These are phyloP conservation scores for Ricordea florida DNA, from an alignment of 92 coral and sea anemone genomes.

Conservation along the genomic window DNA sequence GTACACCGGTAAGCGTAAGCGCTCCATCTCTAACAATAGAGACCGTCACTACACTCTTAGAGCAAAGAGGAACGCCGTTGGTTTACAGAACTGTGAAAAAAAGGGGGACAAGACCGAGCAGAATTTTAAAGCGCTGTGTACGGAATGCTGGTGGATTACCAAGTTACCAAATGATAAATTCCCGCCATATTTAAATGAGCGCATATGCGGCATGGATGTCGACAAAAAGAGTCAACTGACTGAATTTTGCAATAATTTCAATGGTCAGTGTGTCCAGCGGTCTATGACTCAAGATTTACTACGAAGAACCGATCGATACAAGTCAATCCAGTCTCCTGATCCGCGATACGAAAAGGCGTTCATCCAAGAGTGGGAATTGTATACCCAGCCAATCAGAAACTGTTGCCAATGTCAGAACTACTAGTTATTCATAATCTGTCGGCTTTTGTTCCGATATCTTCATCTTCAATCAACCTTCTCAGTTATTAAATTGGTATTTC, in stretches of 20 bases:
- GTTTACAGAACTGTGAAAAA: slow-evolving; percentile 7
- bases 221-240: neutral
- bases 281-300: slow-evolving; percentile 17
- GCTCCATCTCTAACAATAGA: neutral
- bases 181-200: slow-evolving; percentile 5
- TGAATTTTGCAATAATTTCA: neutral
- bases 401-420: slow-evolving; percentile 31
- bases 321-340: slow-evolving; percentile 7
- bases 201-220: slow-evolving; percentile 9
- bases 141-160: slow-evolving; percentile 19
- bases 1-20: slow-evolving; percentile 6
- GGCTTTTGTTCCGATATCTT: too few species aligned
- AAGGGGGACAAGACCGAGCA: too few species aligned
- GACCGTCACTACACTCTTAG: neutral
- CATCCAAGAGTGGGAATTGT: slow-evolving; percentile 12
- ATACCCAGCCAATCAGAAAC: slow-evolving; percentile 24
- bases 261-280: slow-evolving; percentile 16
- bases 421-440: neutral
- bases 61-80: neutral
- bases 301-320: slow-evolving; percentile 1
- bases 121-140: neutral
- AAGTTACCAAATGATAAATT: neutral
- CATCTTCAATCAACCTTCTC: too few species aligned
- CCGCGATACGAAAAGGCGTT: slow-evolving; percentile 23
- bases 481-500: too few species aligned